These are phyloP conservation scores for Alcedo atthis DNA, from an alignment of 2,797 vertebrate genomes.

Conservation along the genomic window DNA sequence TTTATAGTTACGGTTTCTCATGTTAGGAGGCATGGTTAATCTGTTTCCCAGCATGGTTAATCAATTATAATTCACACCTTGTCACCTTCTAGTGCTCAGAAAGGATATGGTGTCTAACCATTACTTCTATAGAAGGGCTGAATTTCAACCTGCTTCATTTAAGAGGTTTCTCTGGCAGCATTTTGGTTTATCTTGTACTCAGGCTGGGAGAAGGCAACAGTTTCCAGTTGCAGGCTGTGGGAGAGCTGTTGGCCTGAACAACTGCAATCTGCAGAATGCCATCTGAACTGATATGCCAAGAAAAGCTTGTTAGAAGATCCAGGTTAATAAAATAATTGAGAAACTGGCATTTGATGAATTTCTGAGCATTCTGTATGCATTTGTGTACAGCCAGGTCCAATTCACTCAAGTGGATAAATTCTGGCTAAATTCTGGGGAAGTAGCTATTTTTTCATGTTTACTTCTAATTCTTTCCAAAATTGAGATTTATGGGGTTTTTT, in stretches of 20 bases:
- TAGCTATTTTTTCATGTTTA: not conserved
- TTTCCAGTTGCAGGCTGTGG: not conserved
- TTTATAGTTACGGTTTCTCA: not conserved
- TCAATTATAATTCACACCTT: not conserved
- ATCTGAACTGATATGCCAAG: accelerated
- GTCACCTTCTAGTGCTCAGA: not conserved
- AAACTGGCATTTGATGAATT: not conserved
- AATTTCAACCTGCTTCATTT: not conserved
- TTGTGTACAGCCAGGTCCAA: not conserved
- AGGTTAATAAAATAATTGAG: not conserved
- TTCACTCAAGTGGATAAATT: not conserved
- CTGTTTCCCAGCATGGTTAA: not conserved
- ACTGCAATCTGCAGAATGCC: not conserved
- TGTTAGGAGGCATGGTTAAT: not conserved
- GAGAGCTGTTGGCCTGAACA: not conserved
- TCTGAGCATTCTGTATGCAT: not conserved
- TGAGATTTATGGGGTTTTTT: not conserved
- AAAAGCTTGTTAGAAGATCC: not conserved
- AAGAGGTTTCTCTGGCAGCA: not conserved
- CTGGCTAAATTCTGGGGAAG: not conserved
- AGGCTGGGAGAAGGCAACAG: not conserved
- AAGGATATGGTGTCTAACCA: not conserved
- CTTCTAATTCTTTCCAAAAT: not conserved
- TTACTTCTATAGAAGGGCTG: not conserved
- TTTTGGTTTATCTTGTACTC: not conserved